A percentile compares a stretch with the other conserved stretches of the same genome.
These are phyloP conservation scores for Chymomyza amoena DNA, from an alignment of 2,888 invertebrate genomes.

Conservation along the genomic window DNA sequence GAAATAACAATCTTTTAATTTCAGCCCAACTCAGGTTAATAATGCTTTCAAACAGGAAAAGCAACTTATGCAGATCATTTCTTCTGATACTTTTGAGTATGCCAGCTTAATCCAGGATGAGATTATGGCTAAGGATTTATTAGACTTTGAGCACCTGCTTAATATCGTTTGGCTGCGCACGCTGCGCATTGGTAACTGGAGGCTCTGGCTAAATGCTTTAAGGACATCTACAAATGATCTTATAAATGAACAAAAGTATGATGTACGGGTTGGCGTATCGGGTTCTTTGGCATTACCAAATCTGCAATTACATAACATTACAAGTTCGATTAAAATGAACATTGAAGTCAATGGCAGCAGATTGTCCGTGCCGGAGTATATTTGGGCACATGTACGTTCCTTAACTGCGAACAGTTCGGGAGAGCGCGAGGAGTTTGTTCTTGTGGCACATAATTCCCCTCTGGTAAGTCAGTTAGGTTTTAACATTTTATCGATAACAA, in stretches of 20 bases:
- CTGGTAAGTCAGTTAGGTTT: slow-evolving; percentile 32
- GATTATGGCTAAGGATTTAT: neutral
- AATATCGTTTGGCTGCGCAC: slow-evolving; percentile 38
- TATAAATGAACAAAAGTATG: slow-evolving; percentile 14
- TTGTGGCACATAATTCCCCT: slow-evolving; percentile 46
- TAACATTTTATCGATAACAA: neutral
- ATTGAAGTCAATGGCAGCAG: neutral
- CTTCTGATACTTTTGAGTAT: slow-evolving; percentile 17
- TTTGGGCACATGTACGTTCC: slow-evolving; percentile 48
- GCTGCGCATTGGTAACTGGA: slow-evolving; percentile 47
- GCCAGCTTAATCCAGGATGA: slow-evolving; percentile 35
- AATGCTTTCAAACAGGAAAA: slow-evolving; percentile 10
- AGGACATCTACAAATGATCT: slow-evolving; percentile 7
- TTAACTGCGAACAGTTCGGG: slow-evolving; percentile 2
- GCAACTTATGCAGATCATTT: slow-evolving; percentile 26
- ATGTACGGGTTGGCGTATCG: slow-evolving; percentile 45
- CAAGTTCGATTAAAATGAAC: neutral
- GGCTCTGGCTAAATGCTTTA: slow-evolving; percentile 37
- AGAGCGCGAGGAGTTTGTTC: slow-evolving; percentile 38
- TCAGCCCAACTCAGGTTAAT: neutral
- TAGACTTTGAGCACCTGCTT: slow-evolving; percentile 25
- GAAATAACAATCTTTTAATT: neutral
- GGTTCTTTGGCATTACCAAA: slow-evolving; percentile 25
- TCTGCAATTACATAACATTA: slow-evolving; percentile 26
- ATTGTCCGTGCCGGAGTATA: slow-evolving; percentile 32